phyloP scores from a whole-genome alignment of 2,113 vertebrate genomes.

The Aspidoscelis tigris region DNA sequence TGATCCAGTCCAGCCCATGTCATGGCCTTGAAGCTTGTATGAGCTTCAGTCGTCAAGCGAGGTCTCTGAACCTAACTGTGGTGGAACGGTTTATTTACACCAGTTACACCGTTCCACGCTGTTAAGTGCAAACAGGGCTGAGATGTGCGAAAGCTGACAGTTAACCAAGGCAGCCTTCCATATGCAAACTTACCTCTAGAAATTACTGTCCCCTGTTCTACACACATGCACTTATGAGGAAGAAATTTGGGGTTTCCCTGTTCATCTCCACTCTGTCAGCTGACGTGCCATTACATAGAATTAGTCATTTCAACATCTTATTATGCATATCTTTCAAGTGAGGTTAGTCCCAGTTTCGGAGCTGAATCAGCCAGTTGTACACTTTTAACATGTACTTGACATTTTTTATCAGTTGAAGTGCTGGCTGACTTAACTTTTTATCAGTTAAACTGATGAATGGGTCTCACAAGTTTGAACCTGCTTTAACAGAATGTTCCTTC shows the following conservation, averaged over 20 bases:
- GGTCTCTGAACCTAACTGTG: too few species aligned
- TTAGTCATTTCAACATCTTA: conserved; percentile 7
- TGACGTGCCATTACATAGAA: not conserved
- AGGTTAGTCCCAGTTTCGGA: not conserved
- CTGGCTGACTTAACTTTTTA: not conserved
- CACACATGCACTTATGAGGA: not conserved
- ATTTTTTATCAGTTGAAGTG: not conserved
- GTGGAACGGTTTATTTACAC: too few species aligned
- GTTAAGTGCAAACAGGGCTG: too few species aligned
- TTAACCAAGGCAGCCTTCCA: not conserved
- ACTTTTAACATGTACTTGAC: not conserved
- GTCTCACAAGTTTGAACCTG: not conserved
- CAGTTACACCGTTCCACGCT: too few species aligned
- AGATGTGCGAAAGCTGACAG: not conserved
- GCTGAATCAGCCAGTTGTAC: not conserved
- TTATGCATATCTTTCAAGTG: not conserved
- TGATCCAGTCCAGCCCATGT: too few species aligned
- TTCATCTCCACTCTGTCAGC: not conserved
- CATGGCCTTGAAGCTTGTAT: too few species aligned
- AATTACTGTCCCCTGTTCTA: too few species aligned
- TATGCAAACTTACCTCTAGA: too few species aligned
- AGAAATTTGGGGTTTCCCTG: not conserved
- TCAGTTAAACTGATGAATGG: not conserved
- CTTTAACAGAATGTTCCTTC: too few species aligned
- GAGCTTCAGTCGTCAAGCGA: too few species aligned